Base-by-base conservation (phyloP, 1,140 invertebrate genomes). In the Drosophila parabipectinata region DNA sequence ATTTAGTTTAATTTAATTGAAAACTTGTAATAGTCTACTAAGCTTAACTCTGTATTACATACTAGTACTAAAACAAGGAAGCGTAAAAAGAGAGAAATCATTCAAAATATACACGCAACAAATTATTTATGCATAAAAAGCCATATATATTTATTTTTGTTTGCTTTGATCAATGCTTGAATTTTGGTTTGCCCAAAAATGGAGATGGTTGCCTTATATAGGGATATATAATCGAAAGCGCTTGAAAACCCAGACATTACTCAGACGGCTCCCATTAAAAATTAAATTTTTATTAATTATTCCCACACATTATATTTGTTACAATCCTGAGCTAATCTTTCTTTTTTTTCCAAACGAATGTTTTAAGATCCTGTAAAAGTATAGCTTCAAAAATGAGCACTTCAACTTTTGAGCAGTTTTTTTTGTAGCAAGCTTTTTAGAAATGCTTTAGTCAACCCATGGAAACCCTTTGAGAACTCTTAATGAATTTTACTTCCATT, bases 401-500 rank as follows among this genome's bases (percentile, higher is more conserved):
- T 1, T 28, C 8, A 8, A 9, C 9, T 15, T 24, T 51, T 39
- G n/a, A 24, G 18, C 18, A 45, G 10, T 45, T 61, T 58, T 68
- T 30, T 30, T 47, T 57, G 34, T 47, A 57, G 14, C 28, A 18
- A 54, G 54, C 58, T 68, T 41, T 61, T 74, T 32, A 61, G 77
- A 53, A 32, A 8, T 9, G 34, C 21, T 26, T 24, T 26, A 26
- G 15, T 18, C 21, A 18, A 52, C 50, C 30, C 3, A 41, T n/a
- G 9, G 47, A 54, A 72, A 44, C 15, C 52, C 54, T 60, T 62
- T 72, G 30, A 78, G 51, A 85, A 80, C 58, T 69, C 56, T 51
- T 64, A 66, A 87, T 79, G 64, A 87, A 87, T 82, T 88, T 82
- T 82, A 88, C 82, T 88, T 88, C 82, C 82, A 87, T 88, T 58